phyloP scores from a whole-genome alignment of 2,797 vertebrate genomes.

The Brachymystax lenok region DNA sequence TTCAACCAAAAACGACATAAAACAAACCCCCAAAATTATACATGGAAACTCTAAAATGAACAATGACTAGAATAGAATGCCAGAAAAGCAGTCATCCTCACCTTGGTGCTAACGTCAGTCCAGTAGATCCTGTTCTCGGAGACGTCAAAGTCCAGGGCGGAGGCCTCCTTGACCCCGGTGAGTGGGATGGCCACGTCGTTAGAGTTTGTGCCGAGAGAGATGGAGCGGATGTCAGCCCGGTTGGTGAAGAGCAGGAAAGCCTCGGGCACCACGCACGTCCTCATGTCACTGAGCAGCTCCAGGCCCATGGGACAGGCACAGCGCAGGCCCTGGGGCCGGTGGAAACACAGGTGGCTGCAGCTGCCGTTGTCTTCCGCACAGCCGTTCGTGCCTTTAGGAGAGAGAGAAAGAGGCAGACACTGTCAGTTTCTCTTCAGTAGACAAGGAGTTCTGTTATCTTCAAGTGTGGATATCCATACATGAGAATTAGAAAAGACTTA shows the following conservation, averaged over 20 bases:
- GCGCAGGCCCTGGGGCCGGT: constrained; percentile 79
- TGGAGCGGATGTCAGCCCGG: constrained; percentile 92
- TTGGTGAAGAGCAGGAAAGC: constrained; percentile 96
- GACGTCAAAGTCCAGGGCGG: constrained; percentile 92
- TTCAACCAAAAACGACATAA: no score
- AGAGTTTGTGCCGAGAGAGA: constrained; percentile 92
- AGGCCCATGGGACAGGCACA: constrained; percentile 94
- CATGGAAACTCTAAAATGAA: not conserved
- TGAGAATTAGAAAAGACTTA: no score
- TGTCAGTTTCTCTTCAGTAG: no score
- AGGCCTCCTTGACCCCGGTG: constrained; percentile 91
- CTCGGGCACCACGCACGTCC: constrained; percentile 92
- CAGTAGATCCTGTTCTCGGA: constrained; percentile 93
- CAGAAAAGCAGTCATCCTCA: constrained; percentile 45
- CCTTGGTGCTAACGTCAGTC: constrained; percentile 96
- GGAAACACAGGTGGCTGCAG: constrained; percentile 94
- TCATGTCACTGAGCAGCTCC: constrained; percentile 90
- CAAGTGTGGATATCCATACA: no score
- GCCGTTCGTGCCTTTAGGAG: constrained; percentile 83
- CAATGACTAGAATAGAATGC: not conserved
- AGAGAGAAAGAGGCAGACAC: no score
- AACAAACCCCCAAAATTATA: no score
- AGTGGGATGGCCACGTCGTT: constrained; percentile 94
- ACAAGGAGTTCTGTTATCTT: not conserved
- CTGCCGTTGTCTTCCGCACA: constrained; percentile 87